Conservation (phyloP, 2,888 invertebrate genomes). For the Latheticus oryzae region DNA sequence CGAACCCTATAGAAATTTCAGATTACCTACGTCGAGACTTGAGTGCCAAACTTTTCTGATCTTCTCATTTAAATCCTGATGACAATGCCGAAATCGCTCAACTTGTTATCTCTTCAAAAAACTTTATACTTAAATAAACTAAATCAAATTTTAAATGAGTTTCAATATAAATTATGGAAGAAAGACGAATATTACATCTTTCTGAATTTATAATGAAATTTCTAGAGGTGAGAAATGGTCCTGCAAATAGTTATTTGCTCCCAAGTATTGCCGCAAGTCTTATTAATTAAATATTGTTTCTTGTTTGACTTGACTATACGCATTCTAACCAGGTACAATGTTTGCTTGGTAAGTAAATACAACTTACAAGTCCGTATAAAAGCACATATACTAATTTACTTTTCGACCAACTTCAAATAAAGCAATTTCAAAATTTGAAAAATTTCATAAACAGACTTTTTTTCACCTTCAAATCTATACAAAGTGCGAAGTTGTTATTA, state of each 20-base stretch:
- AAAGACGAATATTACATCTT: background rate
- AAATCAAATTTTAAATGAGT: too few relatives aligned
- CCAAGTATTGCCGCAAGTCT: slow-evolving; percentile 14
- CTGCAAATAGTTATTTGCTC: slow-evolving; percentile 13
- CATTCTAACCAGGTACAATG: slow-evolving; percentile 1
- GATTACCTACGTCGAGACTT: slow-evolving; percentile 26
- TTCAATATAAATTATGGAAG: background rate
- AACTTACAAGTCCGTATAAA: too few relatives aligned
- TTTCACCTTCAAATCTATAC: too few relatives aligned
- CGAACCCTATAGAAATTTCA: slow-evolving; percentile 31
- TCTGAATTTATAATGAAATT: too few relatives aligned
- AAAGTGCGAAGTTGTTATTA: too few relatives aligned
- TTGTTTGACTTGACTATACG: slow-evolving; percentile 24
- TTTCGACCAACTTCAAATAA: too few relatives aligned
- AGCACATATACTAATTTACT: too few relatives aligned
- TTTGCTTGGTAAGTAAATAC: slow-evolving; percentile 14
- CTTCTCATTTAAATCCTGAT: slow-evolving; percentile 30
- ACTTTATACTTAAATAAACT: too few relatives aligned
- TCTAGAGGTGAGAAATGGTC: slow-evolving; percentile 11
- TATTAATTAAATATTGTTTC: slow-evolving; percentile 31
- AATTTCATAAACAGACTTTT: too few relatives aligned
- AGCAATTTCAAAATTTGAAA: too few relatives aligned
- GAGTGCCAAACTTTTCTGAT: slow-evolving; percentile 34
- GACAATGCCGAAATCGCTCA: slow-evolving; percentile 24
- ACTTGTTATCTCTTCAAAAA: slow-evolving; percentile 17